A percentile compares a stretch with the other conserved stretches of the same genome.
Conservation (phyloP, 2,888 invertebrate genomes). For the Xiphydria camelus region DNA sequence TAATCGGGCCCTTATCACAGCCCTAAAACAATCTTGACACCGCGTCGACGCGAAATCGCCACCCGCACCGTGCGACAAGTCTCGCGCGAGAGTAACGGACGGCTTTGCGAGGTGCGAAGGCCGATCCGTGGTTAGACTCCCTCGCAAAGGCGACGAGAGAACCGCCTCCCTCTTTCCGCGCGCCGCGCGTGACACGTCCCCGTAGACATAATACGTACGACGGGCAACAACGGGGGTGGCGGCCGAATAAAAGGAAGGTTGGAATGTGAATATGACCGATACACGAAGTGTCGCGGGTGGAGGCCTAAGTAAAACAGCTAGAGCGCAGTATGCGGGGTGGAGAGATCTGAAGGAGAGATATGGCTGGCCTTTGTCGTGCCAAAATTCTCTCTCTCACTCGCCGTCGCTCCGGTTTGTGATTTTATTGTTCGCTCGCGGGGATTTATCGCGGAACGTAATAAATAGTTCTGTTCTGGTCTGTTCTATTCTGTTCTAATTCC, state of each 20-base stretch:
- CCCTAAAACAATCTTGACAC: too few relatives aligned
- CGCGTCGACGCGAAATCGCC: too few relatives aligned
- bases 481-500: too few relatives aligned
- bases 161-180: constrained; percentile 5
- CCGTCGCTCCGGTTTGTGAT: too few relatives aligned
- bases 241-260: constrained; percentile 35
- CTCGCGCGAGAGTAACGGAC: too few relatives aligned
- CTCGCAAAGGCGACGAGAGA: constrained; percentile 2
- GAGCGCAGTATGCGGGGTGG: constrained; percentile 20
- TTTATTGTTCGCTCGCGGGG: too few relatives aligned
- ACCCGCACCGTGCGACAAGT: too few relatives aligned
- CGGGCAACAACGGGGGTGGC: constrained; percentile 38
- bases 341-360: constrained; percentile 43
- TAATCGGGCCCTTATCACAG: too few relatives aligned
- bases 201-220: constrained; percentile 49
- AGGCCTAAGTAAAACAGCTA: constrained; percentile 27
- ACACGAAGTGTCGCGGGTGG: constrained; percentile 32
- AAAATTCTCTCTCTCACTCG: too few relatives aligned
- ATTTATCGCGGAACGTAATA: too few relatives aligned
- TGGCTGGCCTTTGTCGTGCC: constrained; percentile 45
- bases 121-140: too few relatives aligned
- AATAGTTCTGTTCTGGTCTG: too few relatives aligned
- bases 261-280: constrained; percentile 44
- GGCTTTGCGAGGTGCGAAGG: background rate
- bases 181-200: constrained; percentile 23